Evolutionary conservation across 1,140 invertebrate species (phyloP).

Genomic region (Tetragonula clypearis): DNA sequence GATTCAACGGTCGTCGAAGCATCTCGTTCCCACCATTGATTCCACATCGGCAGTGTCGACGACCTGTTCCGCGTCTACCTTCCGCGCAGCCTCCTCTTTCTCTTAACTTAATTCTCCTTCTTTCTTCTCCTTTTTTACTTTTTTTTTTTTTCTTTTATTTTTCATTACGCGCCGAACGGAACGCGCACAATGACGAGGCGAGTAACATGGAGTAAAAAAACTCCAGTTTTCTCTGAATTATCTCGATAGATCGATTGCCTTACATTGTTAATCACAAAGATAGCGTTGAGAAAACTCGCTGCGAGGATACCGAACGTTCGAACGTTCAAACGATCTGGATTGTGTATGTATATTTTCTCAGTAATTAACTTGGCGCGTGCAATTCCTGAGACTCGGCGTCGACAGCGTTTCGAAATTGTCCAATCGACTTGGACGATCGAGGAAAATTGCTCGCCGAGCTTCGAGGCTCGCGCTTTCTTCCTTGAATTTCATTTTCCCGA

Average conservation of each 20-base stretch:
- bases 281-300: too few relatives aligned
- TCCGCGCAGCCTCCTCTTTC: not conserved
- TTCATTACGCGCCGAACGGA: not conserved
- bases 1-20: not conserved
- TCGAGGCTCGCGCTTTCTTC: not conserved
- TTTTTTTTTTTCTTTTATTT: not conserved
- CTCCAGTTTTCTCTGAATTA: not conserved
- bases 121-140: not conserved
- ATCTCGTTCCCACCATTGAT: conserved; percentile 11
- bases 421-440: too few relatives aligned
- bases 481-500: conserved; percentile 16
- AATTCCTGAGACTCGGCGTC: not conserved
- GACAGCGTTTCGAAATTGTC: not conserved
- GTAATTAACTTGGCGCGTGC: not conserved
- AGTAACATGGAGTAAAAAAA: conserved; percentile 20
- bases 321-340: not conserved
- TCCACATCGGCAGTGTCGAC: conserved; percentile 4
- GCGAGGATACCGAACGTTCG: not conserved
- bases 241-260: conserved; percentile 11
- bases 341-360: not conserved
- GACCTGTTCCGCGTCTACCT: conserved; percentile 24
- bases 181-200: conserved; percentile 23
- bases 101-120: not conserved
- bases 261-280: not conserved
- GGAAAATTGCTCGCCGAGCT: not conserved